phyloP scores from a whole-genome alignment of 92 coral and sea anemone genomes.

The Zoanthus gigantus region DNA sequence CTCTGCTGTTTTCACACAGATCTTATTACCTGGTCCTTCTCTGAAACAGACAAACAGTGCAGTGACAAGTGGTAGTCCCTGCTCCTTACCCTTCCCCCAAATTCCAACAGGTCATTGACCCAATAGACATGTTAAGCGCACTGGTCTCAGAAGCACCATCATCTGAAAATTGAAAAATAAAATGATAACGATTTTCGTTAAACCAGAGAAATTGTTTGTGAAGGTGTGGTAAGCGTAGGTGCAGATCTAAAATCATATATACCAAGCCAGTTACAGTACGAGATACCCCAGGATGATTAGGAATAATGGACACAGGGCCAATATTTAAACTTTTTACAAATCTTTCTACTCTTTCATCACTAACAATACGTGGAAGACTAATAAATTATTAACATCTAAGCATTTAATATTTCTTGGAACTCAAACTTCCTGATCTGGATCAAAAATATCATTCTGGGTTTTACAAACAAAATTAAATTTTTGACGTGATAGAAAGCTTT shows the following conservation, averaged over 20 bases:
- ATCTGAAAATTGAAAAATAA: conserved; percentile 47
- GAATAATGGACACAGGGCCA: background rate
- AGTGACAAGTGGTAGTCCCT: conserved; percentile 66
- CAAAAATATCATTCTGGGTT: conserved; percentile 62
- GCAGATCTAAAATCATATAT: conserved; percentile 32
- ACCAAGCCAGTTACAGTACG: background rate
- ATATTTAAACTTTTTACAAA: conserved; percentile 52
- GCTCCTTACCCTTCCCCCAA: conserved; percentile 66
- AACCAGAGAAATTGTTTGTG: conserved; percentile 32
- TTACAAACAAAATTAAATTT: conserved; percentile 57
- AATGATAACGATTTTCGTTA: conserved; percentile 32
- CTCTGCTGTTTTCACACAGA: conserved; percentile 74
- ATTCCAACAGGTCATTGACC: conserved; percentile 64
- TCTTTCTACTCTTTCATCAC: conserved; percentile 33
- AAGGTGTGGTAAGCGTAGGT: conserved; percentile 10
- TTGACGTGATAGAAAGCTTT: conserved; percentile 50
- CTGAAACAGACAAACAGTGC: conserved; percentile 64
- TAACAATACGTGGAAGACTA: conserved; percentile 14
- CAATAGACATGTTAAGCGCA: conserved; percentile 20
- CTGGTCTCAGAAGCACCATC: background rate
- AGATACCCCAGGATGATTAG: conserved; percentile 36
- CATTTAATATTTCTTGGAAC: conserved; percentile 64
- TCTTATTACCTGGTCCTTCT: conserved; percentile 65
- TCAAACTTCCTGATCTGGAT: conserved; percentile 58
- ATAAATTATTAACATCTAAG: conserved; percentile 30